Evolutionary conservation across 2,888 invertebrate genomes (phyloP), one percentile per base, ranked within the genome.

Genomic region (Dascillus cervinus): DNA sequence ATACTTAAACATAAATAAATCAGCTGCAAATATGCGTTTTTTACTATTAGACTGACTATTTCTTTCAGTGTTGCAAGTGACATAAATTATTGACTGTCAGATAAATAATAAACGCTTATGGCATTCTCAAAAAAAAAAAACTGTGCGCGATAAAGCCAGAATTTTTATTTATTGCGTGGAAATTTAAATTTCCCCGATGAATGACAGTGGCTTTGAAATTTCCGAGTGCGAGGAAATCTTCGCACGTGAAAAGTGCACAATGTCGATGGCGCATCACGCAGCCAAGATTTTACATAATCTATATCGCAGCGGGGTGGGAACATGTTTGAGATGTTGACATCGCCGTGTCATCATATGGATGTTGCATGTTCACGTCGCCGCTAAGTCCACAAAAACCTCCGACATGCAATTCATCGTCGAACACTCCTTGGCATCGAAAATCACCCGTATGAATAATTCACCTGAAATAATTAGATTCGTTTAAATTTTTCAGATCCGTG

Each of bases 281-380:
- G 20, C 17, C 19, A 23, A 23, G 29, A 29, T 34, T 34, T 34
- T 34, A 34, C 29, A 29, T 34, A 34, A 34, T 34, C 35, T 35
- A 26, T 35, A 26, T 26, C 30, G 30, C 13, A 31, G 12, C 35
- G 11, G 11, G 31, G 30, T 12, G 20, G 21, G 29, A 31, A 27
- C 31, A 35, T 30, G 31, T 27, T 26, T 30, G 26, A 26, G 21
- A 30, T 29, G 29, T 29, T 30, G 26, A 31, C 26, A 22, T 29
- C 23, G 14, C 17, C 29, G 26, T 30, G 30, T 35, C 30, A 35
- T 25, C 35, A 32, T n/a, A n/a, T 31, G 21, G 36, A 26, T 22
- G 32, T 28, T 28, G 32, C 32, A 23, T 22, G 31, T 28, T 32
- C 21, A 32, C 28, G 11, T 28, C 19, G 26, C 10, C 11, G 29